Base-by-base conservation (phyloP, 2,797 vertebrate genomes). In the Pangasius macronema region DNA sequence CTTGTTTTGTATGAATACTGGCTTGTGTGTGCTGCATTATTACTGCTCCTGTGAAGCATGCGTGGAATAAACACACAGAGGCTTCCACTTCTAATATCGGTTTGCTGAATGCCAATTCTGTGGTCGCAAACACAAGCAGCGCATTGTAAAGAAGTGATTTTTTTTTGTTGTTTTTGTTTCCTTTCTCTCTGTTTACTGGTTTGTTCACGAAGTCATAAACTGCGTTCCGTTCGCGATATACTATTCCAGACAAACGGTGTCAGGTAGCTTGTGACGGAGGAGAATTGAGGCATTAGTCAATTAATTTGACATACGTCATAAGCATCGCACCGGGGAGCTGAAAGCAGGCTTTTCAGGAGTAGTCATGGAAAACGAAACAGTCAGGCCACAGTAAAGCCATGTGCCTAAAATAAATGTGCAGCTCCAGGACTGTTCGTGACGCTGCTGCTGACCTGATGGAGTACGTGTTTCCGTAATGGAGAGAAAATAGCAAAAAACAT, bases 331-430 rank as follows among this genome's bases (percentile, higher is more conserved):
- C 77, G 81, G 85, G 46, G 87, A 91, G 92, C 92, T 94, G 91
- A 94, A 94, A 88, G 89, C 87, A 87, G 72, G 87, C 92, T 94
- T 91, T 93, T 91, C 91, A 86, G 91, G 88, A 87, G 75, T 1
- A 93, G 93, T 95, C 93, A 92, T 90, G 95, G 95, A 96, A 96
- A 95, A 93, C 91, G 82, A 93, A 94, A 93, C 86, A 22, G 92
- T 91, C 90, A 85, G 77, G 92, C 91, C 91, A 91, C 93, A 91
- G 91, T 91, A 89, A 88, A 90, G 89, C 65, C 77, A 33, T 59
- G 49, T 72, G 90, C 93, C 92, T 88, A 91, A 94, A 95, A 95
- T 94, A 93, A 89, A 87, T 86, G 90, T 82, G 89, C 90, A 80
- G 90, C 88, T 93, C 91, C 81, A 81, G 88, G 80, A 86, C 85